These are phyloP conservation scores for Psilanteris sp. DNA, from an alignment of 1,140 invertebrate genomes.

Conservation along the genomic window DNA sequence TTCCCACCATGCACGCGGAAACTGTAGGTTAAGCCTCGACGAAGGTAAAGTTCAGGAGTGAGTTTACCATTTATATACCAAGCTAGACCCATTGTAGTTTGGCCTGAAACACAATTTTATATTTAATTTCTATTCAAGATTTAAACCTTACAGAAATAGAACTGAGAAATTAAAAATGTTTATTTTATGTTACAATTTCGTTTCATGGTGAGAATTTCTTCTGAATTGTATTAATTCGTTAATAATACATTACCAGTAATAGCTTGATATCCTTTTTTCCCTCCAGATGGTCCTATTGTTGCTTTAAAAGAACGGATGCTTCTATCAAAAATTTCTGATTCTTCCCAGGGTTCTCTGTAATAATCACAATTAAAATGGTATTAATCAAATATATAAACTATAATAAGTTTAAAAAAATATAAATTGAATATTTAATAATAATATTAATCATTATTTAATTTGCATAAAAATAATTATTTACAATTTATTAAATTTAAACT, in stretches of 20 bases:
- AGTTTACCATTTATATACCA: slow-evolving; percentile 95
- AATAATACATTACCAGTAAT: slow-evolving; percentile 83
- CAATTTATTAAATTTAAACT: no score
- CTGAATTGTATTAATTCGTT: no score
- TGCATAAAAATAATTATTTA: no score
- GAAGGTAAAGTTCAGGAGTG: slow-evolving; percentile 91
- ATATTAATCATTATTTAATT: no score
- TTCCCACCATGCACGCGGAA: slow-evolving; percentile 92
- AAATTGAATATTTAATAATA: no score
- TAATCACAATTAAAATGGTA: no score
- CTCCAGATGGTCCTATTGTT: slow-evolving; percentile 90
- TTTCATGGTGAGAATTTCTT: no score
- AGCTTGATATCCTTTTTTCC: slow-evolving; percentile 87
- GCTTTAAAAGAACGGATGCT: slow-evolving; percentile 88
- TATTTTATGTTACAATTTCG: no score
- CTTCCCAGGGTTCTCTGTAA: slow-evolving; percentile 85
- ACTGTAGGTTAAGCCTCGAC: slow-evolving; percentile 90
- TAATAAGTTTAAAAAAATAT: no score
- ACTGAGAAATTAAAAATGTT: neutral
- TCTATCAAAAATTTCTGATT: slow-evolving; percentile 87
- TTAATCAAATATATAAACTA: no score
- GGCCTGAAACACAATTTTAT: slow-evolving; percentile 69
- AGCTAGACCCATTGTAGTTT: slow-evolving; percentile 82
- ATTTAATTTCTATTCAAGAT: neutral
- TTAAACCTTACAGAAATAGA: no score